Evolutionary conservation across 1,140 invertebrate genomes (phyloP).

Genomic region (Drosophila punjabiensis): DNA sequence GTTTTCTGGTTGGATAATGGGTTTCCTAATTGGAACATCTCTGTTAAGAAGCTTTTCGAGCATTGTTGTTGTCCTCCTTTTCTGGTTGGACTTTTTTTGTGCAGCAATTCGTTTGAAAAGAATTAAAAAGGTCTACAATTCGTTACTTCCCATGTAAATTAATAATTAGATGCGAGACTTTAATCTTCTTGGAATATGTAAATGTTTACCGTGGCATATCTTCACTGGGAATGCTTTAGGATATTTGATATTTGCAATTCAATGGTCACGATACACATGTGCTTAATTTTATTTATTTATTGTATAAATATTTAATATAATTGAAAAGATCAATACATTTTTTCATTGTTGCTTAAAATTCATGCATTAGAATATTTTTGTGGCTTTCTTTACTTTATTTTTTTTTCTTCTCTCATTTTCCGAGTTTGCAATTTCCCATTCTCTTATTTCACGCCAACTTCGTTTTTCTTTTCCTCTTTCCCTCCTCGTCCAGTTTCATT

Average conservation of each 20-base stretch:
- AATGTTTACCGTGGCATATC: background rate
- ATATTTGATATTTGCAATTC: no score
- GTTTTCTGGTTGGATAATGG: slow-evolving; percentile 57
- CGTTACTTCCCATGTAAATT: slow-evolving; percentile 15
- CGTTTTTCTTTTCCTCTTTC: slow-evolving; percentile 9
- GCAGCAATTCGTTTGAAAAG: slow-evolving; percentile 2
- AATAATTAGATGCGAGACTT: slow-evolving; percentile 15
- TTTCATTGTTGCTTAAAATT: background rate
- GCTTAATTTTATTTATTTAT: no score
- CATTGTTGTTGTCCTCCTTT: slow-evolving; percentile 46
- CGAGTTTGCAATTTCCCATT: slow-evolving; percentile 5
- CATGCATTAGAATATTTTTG: slow-evolving; percentile 8
- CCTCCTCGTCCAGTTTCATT: slow-evolving; percentile 5
- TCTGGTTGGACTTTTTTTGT: background rate
- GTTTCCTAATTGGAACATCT: slow-evolving; percentile 56
- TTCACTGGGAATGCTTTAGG: background rate
- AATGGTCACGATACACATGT: no score
- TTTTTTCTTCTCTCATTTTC: slow-evolving; percentile 2
- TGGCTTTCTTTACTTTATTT: slow-evolving; percentile 2
- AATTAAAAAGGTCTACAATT: slow-evolving; percentile 23
- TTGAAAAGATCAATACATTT: background rate
- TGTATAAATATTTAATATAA: no score
- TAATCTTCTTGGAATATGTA: background rate
- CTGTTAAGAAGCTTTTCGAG: slow-evolving; percentile 50
- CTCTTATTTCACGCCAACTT: slow-evolving; percentile 54